Evolutionary conservation across 30 jellyfish, hydroid and myxozoan genomes (phyloP).

Genomic region (Pelagia noctiluca): DNA sequence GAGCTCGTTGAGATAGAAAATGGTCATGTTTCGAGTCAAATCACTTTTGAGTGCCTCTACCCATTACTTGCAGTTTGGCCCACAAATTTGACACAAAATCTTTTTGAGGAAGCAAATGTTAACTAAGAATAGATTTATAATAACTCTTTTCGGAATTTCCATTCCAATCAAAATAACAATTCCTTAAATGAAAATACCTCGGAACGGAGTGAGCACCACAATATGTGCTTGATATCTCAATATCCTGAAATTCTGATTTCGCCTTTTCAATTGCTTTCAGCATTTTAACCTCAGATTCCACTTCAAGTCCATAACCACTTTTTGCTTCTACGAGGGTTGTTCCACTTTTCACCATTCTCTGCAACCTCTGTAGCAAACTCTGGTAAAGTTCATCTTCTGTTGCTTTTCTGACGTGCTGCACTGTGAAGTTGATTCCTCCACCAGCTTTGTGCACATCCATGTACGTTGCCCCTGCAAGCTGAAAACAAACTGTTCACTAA

Average conservation of each 20-base stretch:
- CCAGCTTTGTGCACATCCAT: constrained; percentile 96
- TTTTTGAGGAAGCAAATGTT: too few relatives aligned
- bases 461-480: constrained; percentile 96
- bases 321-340: constrained; percentile 94
- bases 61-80: too few relatives aligned
- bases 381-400: constrained; percentile 83
- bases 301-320: constrained; percentile 97
- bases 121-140: too few relatives aligned
- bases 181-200: constrained; percentile 43
- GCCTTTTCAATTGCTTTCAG: constrained; percentile 80
- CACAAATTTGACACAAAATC: too few relatives aligned
- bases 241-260: constrained; percentile 20
- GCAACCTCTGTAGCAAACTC: constrained; percentile 71
- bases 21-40: too few relatives aligned
- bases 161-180: too few relatives aligned
- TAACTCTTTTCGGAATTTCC: too few relatives aligned
- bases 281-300: constrained; percentile 86
- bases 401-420: constrained; percentile 77
- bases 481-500: too few relatives aligned
- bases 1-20: too few relatives aligned
- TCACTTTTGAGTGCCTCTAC: too few relatives aligned
- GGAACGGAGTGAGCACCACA: constrained; percentile 98
- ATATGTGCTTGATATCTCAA: constrained; percentile 86
- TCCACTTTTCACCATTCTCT: constrained; percentile 81
- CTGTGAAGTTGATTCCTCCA: constrained; percentile 94